Conservation (phyloP, 2,888 invertebrate species). For the Kuschelorhynchus macadamiae region DNA sequence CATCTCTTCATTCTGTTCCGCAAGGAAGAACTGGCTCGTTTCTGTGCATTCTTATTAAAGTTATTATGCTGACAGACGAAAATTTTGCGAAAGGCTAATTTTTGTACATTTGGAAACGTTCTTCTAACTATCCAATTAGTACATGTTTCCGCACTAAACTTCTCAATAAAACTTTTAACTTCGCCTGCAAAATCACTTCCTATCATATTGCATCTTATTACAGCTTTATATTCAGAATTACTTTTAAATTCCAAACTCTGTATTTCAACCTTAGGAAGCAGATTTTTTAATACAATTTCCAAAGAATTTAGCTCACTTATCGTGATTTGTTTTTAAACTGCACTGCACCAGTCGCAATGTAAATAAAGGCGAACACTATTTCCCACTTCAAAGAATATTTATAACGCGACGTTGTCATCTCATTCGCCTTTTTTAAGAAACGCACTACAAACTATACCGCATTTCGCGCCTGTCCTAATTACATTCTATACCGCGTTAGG, state of each 20-base stretch:
- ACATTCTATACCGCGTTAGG: slow-evolving; percentile 22
- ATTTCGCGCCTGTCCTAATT: slow-evolving; percentile 10
- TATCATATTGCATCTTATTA: slow-evolving; percentile 19
- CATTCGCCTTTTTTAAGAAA: background rate
- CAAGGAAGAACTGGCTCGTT: slow-evolving; percentile 12
- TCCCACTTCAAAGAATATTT: slow-evolving; percentile 5
- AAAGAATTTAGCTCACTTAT: slow-evolving; percentile 17
- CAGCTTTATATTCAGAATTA: slow-evolving; percentile 13
- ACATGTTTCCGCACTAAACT: slow-evolving; percentile 24
- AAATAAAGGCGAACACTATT: background rate
- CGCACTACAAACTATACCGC: slow-evolving; percentile 19
- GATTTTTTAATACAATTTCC: slow-evolving; percentile 6
- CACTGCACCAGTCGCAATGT: slow-evolving; percentile 8
- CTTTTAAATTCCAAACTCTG: slow-evolving; percentile 32
- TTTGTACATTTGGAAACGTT: slow-evolving; percentile 11
- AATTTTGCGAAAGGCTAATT: slow-evolving; percentile 20
- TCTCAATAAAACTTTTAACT: slow-evolving; percentile 30
- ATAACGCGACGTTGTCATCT: background rate
- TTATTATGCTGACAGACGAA: slow-evolving; percentile 23
- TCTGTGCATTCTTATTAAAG: slow-evolving; percentile 22
- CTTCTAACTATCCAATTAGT: slow-evolving; percentile 13
- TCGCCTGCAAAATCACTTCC: slow-evolving; percentile 20
- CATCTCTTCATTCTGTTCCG: slow-evolving; percentile 14
- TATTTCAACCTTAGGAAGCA: slow-evolving; percentile 12
- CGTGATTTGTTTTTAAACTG: slow-evolving; percentile 15